These are phyloP conservation scores for Panagrolaimus sp. DNA, from an alignment of 1,140 invertebrate genomes.

Conservation along the genomic window DNA sequence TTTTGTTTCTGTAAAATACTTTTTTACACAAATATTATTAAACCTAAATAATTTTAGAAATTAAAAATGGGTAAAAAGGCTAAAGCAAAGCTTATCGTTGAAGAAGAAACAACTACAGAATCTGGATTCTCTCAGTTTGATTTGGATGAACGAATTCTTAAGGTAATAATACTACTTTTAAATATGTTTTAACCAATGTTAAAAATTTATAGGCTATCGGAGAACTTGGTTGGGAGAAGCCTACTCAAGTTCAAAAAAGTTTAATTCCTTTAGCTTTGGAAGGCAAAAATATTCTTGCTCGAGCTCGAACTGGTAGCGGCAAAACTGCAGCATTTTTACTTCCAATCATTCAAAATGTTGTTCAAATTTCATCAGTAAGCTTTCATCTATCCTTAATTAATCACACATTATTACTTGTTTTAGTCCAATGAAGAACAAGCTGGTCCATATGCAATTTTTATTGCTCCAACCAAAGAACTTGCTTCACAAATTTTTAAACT, in stretches of 20 bases:
- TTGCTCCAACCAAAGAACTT: conserved; percentile 92
- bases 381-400: conserved; percentile 61
- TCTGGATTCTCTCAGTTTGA: conserved; percentile 50
- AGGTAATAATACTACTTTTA: conserved; percentile 35
- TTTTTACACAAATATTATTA: neutral
- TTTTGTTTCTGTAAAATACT: too few relatives aligned
- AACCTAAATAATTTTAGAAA: neutral
- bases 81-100: neutral
- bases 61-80: conserved; percentile 9
- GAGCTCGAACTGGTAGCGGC: conserved; percentile 93
- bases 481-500: conserved; percentile 69
- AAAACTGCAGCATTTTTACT: conserved; percentile 94
- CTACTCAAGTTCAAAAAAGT: conserved; percentile 90
- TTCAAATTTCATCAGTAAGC: conserved; percentile 73
- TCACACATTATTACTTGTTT: conserved; percentile 67
- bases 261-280: conserved; percentile 90
- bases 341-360: conserved; percentile 87
- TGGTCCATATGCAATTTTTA: conserved; percentile 77
- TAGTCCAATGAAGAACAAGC: conserved; percentile 84
- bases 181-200: conserved; percentile 31
- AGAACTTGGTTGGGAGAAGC: conserved; percentile 80
- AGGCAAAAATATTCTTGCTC: conserved; percentile 89
- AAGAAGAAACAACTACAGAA: conserved; percentile 11
- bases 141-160: conserved; percentile 54
- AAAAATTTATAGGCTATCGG: conserved; percentile 74